phyloP scores from a whole-genome alignment of 2,797 vertebrate species.

The Trematocara caparti region DNA sequence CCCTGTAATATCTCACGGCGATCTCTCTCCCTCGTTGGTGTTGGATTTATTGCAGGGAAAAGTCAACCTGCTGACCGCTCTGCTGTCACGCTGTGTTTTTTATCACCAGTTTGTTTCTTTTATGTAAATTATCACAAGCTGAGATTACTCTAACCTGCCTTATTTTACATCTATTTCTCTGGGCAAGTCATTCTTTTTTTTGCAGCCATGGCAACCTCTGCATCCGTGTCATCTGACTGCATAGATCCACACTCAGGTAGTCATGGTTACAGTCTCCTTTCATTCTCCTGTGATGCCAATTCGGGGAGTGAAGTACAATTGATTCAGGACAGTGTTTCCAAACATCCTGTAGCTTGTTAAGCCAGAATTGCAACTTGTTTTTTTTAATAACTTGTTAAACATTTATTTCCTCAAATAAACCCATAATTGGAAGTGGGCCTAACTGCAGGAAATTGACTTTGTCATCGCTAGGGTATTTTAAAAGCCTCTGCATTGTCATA shows the following conservation, averaged over 20 bases:
- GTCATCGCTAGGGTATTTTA: neutral
- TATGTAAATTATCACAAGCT: neutral
- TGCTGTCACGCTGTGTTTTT: neutral
- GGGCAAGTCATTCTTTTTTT: constrained; percentile 25
- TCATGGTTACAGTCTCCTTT: constrained; percentile 68
- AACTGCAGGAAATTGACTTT: neutral
- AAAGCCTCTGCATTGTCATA: neutral
- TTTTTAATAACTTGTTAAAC: neutral
- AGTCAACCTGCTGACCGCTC: neutral
- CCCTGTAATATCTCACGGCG: neutral
- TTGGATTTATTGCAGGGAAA: neutral
- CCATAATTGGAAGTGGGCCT: neutral
- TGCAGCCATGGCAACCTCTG: constrained; percentile 63
- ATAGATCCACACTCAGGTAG: constrained; percentile 58
- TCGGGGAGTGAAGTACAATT: constrained; percentile 22
- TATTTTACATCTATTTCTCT: constrained; percentile 29
- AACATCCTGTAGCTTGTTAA: neutral
- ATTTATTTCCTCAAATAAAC: neutral
- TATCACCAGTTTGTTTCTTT: neutral
- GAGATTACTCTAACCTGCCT: constrained; percentile 1
- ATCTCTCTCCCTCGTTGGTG: neutral
- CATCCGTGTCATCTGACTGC: constrained; percentile 44
- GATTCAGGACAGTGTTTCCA: neutral
- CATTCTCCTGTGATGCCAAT: constrained; percentile 29
- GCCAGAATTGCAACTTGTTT: neutral